Percentiles rank a stretch among this genome's conserved stretches.
Evolutionary conservation across 2,113 vertebrate genomes (phyloP).

Genomic region (Dascyllus trimaculatus): DNA sequence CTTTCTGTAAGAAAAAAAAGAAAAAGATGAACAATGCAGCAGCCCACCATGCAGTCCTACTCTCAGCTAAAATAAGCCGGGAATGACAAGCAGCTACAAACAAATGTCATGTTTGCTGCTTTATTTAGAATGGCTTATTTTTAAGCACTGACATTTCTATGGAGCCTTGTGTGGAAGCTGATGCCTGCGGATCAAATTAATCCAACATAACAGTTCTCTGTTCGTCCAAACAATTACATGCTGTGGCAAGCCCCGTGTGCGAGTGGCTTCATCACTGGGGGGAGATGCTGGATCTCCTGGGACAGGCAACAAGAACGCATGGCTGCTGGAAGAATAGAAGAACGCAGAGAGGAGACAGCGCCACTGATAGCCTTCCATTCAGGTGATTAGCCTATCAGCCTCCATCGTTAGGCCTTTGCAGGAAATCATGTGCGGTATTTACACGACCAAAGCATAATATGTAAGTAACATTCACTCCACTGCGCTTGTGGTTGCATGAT

Average conservation of each 20-base stretch:
- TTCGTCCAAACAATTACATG: conserved; percentile 21
- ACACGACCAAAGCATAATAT: neutral
- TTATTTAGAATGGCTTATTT: conserved; percentile 61
- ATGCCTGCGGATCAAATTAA: conserved; percentile 38
- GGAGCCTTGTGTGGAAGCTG: conserved; percentile 11
- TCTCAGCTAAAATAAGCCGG: conserved; percentile 30
- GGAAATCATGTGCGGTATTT: conserved; percentile 4
- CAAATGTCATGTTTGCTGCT: conserved; percentile 44
- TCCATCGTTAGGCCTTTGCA: conserved; percentile 28
- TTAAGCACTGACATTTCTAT: conserved; percentile 39
- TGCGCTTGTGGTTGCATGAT: neutral
- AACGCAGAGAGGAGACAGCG: neutral
- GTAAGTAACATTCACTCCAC: neutral
- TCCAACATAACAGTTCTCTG: conserved; percentile 5
- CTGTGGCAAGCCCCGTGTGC: neutral
- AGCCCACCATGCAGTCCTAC: conserved; percentile 8
- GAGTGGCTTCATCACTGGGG: neutral
- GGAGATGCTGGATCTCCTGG: neutral
- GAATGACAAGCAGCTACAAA: conserved; percentile 55
- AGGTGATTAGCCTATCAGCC: conserved; percentile 65
- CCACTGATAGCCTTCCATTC: conserved; percentile 7
- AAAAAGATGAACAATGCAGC: conserved; percentile 16
- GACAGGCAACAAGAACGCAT: neutral
- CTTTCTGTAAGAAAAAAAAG: conserved; percentile 44
- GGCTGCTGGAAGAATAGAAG: neutral